Base-by-base conservation (phyloP, 2,797 vertebrate genomes). In the Hylomyscus alleni region DNA sequence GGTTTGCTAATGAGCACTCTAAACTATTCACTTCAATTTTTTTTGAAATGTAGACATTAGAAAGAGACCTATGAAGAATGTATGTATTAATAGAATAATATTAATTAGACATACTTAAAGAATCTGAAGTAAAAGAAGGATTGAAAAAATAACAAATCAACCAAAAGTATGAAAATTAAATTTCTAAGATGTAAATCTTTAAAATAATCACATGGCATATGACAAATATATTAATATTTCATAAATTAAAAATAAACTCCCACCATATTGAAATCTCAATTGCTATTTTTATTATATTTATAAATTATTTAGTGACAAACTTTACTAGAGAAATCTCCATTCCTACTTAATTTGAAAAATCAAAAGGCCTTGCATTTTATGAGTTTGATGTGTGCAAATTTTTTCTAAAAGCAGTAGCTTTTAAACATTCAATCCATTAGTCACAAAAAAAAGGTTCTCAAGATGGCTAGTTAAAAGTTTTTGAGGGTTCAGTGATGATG, bases 381-480 rank as follows among this genome's bases (percentile, higher is more conserved):
- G 89, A 75, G 6, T 75, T 95, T 92, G 40, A 58, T 86, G 6
- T 4, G 3, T 44, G 58, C 95, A 19, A 15, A 54, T 22, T 20
- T 34, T 72, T 67, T 34, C 31, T 7, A 67, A 58, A 60, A 47
- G 0, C 10, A 92, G 24, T 37, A 86, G 10, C 29, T 90, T 96
- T 91, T 86, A 83, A 76, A 89, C 82, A 85, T 75, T 78, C 3
- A 90, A 52, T 56, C 95, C 86, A 26, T 37, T 96, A 34, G n/a
- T 89, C 78, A 85, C 52, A 17, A 85, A 94, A 96, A 77, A 92
- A 69, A 83, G 0, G 7, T 69, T 95, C 87, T 50, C 76, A 96
- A 91, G n/a, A 50, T 77, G 91, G n/a, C 5, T 80, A 91, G 47
- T 77, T 77, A 67, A 81, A 95, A 91, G n/a, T 92, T 67, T 75